phyloP scores from a whole-genome alignment of 2,113 vertebrate species.

The Cyprinodon variegatus region DNA sequence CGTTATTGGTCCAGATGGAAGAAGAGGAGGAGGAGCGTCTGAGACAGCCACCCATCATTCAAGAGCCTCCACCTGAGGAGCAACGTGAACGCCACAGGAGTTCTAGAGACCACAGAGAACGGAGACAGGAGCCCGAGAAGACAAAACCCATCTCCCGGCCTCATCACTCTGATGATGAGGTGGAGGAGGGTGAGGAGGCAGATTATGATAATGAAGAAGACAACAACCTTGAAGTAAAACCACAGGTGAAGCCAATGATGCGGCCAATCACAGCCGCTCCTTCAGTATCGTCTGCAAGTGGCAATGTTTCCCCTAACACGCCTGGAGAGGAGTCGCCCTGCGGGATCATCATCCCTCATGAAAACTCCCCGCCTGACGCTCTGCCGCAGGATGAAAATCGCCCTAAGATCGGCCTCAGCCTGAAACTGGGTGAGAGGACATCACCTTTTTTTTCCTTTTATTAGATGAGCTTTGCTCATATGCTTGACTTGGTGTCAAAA shows the following conservation, averaged over 20 bases:
- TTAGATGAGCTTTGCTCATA: background rate
- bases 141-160: constrained; percentile 74
- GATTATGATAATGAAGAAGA: constrained; percentile 90
- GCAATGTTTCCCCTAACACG: constrained; percentile 92
- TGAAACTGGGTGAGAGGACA: constrained; percentile 88
- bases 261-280: constrained; percentile 94
- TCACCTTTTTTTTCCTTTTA: background rate
- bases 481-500: too few species aligned
- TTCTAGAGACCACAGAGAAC: constrained; percentile 84
- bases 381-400: constrained; percentile 92
- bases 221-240: constrained; percentile 87
- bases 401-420: constrained; percentile 96
- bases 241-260: constrained; percentile 94
- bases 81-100: constrained; percentile 83
- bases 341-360: constrained; percentile 98
- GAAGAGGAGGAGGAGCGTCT: constrained; percentile 95
- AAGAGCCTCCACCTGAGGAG: constrained; percentile 89
- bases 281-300: constrained; percentile 94
- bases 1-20: constrained; percentile 88
- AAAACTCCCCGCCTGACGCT: constrained; percentile 95
- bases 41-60: constrained; percentile 91
- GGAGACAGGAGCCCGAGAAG: constrained; percentile 82
- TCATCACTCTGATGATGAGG: constrained; percentile 83
- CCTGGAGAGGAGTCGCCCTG: constrained; percentile 95
- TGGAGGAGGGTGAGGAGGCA: constrained; percentile 88